phyloP scores from a whole-genome alignment of 2,797 vertebrate genomes.

The Sebastes matsubarae region DNA sequence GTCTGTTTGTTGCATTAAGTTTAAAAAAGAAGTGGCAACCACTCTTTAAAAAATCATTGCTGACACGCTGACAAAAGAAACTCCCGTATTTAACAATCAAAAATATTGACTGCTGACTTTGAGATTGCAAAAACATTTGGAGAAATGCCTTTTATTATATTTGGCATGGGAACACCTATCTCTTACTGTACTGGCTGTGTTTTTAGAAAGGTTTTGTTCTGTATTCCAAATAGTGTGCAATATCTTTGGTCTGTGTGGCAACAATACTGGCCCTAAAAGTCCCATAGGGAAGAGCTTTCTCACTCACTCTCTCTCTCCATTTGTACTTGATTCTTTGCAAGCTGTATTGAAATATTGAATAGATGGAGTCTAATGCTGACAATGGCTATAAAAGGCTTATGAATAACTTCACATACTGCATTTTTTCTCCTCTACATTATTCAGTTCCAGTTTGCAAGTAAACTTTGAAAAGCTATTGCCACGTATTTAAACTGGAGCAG shows the following conservation, averaged over 20 bases:
- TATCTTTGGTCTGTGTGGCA: constrained; percentile 46
- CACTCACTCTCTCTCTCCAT: constrained; percentile 30
- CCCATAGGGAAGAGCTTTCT: constrained; percentile 52
- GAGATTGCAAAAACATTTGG: constrained; percentile 1
- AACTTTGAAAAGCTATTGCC: constrained; percentile 56
- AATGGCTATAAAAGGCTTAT: constrained; percentile 74
- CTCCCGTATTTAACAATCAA: not conserved
- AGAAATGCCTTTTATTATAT: not conserved
- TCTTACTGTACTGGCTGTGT: not conserved
- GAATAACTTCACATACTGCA: constrained; percentile 64
- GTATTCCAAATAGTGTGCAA: constrained; percentile 24
- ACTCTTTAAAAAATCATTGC: not conserved
- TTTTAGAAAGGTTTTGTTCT: constrained; percentile 35
- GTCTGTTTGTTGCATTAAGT: not conserved
- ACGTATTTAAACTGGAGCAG: constrained; percentile 45
- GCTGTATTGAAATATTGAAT: constrained; percentile 81
- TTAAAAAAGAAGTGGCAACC: not conserved
- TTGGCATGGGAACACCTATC: not conserved
- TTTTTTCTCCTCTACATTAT: constrained; percentile 61
- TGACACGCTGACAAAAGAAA: not conserved
- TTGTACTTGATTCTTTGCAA: constrained; percentile 57
- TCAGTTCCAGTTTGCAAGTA: constrained; percentile 61
- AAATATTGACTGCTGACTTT: constrained; percentile 8
- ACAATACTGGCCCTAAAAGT: constrained; percentile 55
- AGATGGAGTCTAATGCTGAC: constrained; percentile 75